Evolutionary conservation across 1,140 invertebrate species (phyloP), one percentile per base, ranked within the genome.

Genomic region (Nasonia longicornis): DNA sequence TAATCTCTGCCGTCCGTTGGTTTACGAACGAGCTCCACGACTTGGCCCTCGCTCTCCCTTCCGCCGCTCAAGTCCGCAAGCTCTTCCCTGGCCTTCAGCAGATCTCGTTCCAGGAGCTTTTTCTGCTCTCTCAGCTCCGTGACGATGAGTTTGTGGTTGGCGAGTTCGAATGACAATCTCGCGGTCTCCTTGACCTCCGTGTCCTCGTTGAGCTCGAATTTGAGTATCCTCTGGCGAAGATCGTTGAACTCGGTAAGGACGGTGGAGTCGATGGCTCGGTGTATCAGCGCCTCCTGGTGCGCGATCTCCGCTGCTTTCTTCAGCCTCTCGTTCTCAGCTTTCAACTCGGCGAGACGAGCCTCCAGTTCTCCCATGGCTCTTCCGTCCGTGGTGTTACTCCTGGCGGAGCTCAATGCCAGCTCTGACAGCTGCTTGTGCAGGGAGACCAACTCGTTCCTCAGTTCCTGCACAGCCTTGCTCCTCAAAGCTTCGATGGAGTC

Each of bases 151-250:
- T 88, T 87, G 66, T 83, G 86, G 84, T 86, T 87, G 11, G 86
- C 85, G 35, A 90, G 73, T 70, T 90, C 89, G 35, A 86, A 88
- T 48, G 86, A 85, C 12, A 89, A 66, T 87, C 91, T 91, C 70
- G 93, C 93, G 14, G 93, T 91, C 45, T 92, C 91, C 86, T 94
- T 94, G 73, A 93, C 92, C 81, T 94, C 93, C 86, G 93, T 93
- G 38, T 94, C 86, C 88, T 95, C 94, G 4, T 67, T 26, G 3
- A 26, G 12, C 48, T 83, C 67, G 14, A 83, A 42, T 14, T 67
- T 77, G 4, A 95, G 84, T 77, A 95, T 91, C 87, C 94, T 93
- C 87, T 94, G 93, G 82, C 93, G 91, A 48, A 95, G 87, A 86
- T 91, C 91, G 85, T 94, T 91, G 12, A 93, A 86, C 89, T 94